Percentiles rank a stretch among this genome's conserved stretches.
Evolutionary conservation across 2,797 vertebrate species (phyloP).

Genomic region (Spheniscus humboldti): DNA sequence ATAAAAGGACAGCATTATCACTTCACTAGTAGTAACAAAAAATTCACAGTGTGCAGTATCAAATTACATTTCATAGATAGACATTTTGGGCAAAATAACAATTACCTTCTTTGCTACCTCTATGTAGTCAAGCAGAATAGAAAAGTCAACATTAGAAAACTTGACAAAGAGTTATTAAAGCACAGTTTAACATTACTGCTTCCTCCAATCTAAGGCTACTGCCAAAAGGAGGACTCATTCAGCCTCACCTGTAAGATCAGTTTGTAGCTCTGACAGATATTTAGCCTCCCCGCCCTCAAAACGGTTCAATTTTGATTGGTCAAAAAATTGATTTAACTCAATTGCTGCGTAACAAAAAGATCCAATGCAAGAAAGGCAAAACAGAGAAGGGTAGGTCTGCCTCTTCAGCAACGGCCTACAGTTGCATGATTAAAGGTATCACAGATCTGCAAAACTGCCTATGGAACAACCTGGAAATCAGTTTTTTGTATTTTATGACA

Average conservation of each 20-base stretch:
- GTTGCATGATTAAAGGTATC: rapidly evolving
- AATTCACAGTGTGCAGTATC: neutral
- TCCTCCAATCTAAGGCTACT: neutral
- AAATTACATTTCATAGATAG: neutral
- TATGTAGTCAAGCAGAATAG: neutral
- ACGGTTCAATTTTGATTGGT: neutral
- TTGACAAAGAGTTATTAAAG: neutral
- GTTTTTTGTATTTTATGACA: neutral
- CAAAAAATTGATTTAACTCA: neutral
- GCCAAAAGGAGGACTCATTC: neutral
- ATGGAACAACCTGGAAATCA: neutral
- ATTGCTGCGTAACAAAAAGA: neutral
- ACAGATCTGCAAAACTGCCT: neutral
- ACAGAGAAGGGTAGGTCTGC: neutral
- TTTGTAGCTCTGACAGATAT: neutral
- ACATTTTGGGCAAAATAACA: neutral
- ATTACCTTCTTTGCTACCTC: neutral
- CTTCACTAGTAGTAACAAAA: neutral
- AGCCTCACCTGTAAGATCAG: neutral
- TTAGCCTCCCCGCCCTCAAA: neutral
- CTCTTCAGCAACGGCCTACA: neutral
- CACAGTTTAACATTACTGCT: neutral
- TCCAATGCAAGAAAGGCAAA: neutral
- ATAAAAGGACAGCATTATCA: neutral
- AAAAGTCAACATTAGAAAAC: neutral